Percentiles rank a stretch among this genome's conserved stretches.
phyloP scores from a whole-genome alignment of 2,888 invertebrate genomes.

The Caenorhabditis sp. region DNA sequence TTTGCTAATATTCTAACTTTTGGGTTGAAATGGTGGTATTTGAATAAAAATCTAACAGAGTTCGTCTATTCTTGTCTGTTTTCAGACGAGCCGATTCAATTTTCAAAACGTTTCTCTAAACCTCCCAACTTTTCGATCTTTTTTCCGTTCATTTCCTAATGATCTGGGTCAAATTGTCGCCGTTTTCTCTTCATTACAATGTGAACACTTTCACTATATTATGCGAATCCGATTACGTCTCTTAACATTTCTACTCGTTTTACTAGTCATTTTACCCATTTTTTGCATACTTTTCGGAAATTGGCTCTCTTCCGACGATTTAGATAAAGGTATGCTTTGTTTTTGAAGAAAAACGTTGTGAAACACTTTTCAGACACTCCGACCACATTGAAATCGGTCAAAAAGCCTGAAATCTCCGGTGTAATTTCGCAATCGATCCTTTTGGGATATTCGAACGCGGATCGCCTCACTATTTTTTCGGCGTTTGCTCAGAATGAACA shows the following conservation, averaged over 20 bases:
- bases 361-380: slow-evolving; percentile 7
- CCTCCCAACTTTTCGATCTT: background rate
- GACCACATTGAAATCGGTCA: background rate
- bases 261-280: slow-evolving; percentile 27
- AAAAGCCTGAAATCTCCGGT: background rate
- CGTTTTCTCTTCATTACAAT: slow-evolving; percentile 16
- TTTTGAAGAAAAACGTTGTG: background rate
- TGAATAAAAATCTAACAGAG: background rate
- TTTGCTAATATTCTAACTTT: slow-evolving; percentile 6
- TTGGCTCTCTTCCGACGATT: slow-evolving; percentile 22
- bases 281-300: slow-evolving; percentile 26
- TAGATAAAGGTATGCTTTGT: slow-evolving; percentile 5
- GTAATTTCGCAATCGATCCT: slow-evolving; percentile 55
- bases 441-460: slow-evolving; percentile 52
- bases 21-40: too few species aligned
- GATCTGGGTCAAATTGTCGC: slow-evolving; percentile 53
- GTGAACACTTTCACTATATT: slow-evolving; percentile 2
- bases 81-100: too few species aligned
- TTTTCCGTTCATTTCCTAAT: background rate
- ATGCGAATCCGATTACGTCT: slow-evolving; percentile 50
- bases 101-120: slow-evolving; percentile 1
- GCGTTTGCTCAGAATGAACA: slow-evolving; percentile 24
- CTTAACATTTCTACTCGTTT: slow-evolving; percentile 23
- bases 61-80: too few species aligned
- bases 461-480: slow-evolving; percentile 50